Evolutionary conservation across 2,888 invertebrate genomes (phyloP).

Genomic region (Habrosyne pyritoides): DNA sequence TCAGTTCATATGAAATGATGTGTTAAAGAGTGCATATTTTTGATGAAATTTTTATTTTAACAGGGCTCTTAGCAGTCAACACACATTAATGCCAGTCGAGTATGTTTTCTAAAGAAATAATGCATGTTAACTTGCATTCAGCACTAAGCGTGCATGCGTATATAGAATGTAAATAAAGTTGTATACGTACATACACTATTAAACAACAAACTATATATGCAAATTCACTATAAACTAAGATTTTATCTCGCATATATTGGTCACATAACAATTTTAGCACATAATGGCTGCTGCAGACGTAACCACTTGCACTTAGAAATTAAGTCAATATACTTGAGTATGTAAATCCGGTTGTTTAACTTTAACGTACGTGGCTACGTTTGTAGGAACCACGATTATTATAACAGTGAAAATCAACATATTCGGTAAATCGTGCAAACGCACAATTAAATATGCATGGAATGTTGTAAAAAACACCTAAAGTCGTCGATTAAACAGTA

Average conservation of each 20-base stretch:
- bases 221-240: conserved; percentile 52
- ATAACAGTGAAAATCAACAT: conserved; percentile 42
- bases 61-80: conserved; percentile 84
- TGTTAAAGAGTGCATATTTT: conserved; percentile 75
- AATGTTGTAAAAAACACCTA: conserved; percentile 60
- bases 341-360: background rate
- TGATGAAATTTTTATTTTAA: conserved; percentile 81
- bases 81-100: conserved; percentile 84
- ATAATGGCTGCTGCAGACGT: conserved; percentile 39
- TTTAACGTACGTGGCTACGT: conserved; percentile 19
- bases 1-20: conserved; percentile 71
- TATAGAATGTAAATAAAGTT: conserved; percentile 69
- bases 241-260: conserved; percentile 50
- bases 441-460: conserved; percentile 69
- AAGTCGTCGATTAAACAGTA: conserved; percentile 45
- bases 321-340: background rate
- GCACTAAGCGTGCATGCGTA: conserved; percentile 79
- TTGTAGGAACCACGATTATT: conserved; percentile 35
- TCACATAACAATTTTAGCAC: conserved; percentile 60
- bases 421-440: conserved; percentile 47
- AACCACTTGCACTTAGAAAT: conserved; percentile 14
- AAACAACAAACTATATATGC: conserved; percentile 57
- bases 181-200: conserved; percentile 53
- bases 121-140: conserved; percentile 77
- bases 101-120: conserved; percentile 80